These are phyloP conservation scores for Yponomeuta plumbellus DNA, from an alignment of 2,888 invertebrate species.

Conservation along the genomic window DNA sequence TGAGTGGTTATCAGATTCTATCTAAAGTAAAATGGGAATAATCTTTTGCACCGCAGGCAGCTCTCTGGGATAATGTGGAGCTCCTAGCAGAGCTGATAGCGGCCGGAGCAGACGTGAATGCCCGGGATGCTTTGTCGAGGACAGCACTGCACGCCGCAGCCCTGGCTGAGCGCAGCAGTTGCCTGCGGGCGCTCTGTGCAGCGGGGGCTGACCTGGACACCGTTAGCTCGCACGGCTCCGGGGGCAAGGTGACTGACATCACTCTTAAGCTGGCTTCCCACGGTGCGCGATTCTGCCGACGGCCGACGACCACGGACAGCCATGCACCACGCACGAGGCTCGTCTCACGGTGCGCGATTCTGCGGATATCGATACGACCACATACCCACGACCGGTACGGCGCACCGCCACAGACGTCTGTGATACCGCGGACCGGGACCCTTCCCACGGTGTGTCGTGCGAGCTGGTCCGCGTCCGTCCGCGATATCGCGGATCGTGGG, in stretches of 20 bases:
- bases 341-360: too few species aligned
- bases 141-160: conserved; percentile 90
- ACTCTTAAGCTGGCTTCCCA: neutral
- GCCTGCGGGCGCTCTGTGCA: conserved; percentile 82
- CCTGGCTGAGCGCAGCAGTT: conserved; percentile 84
- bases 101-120: conserved; percentile 81
- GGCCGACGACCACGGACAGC: too few species aligned
- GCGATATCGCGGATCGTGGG: too few species aligned
- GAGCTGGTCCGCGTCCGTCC: too few species aligned
- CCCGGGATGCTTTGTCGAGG: conserved; percentile 84
- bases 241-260: conserved; percentile 72
- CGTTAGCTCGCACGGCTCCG: conserved; percentile 80
- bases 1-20: neutral
- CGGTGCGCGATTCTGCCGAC: too few species aligned
- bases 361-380: too few species aligned
- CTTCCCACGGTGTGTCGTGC: too few species aligned
- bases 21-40: neutral
- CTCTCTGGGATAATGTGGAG: conserved; percentile 92
- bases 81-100: conserved; percentile 86
- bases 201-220: conserved; percentile 84
- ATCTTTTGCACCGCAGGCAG: conserved; percentile 73
- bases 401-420: too few species aligned
- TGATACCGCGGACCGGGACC: too few species aligned
- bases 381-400: too few species aligned
- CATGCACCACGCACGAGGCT: too few species aligned